Evolutionary conservation across 2,113 vertebrate species (phyloP), one percentile per base, ranked within the genome.

Genomic region (Phalacrocorax brasilianus): DNA sequence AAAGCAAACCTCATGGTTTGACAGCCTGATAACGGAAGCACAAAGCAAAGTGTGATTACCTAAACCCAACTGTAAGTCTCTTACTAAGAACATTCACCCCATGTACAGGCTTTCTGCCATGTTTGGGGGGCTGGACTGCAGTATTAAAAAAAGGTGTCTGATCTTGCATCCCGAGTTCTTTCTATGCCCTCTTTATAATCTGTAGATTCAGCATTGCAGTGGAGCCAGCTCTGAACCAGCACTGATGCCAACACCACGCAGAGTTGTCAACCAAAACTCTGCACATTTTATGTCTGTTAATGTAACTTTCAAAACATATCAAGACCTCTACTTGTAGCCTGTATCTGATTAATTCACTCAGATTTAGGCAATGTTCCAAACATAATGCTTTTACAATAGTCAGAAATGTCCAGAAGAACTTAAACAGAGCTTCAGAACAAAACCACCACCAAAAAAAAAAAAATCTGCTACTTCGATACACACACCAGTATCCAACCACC

Each of bases 191-290:
- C 74, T 33, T 52, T 24, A 58, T 20, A 59, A 33, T 6, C 44
- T 45, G 11, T 22, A 33, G 23, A 52, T 65, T 33, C 44, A 78
- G 20, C 14, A 6, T 3, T 17, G 52, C 28, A 30, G 74, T 12
- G 33, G 9, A 73, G n/a, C 40, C 45, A 0, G 1, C 3, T 16
- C 33, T n/a, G 20, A 83, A 72, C 14, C 44, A 5, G 55, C 42
- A 40, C 9, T 40, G 44, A 40, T 1, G 4, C 30, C 33, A 63
- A 18, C 11, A 52, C 6, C 16, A 27, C 4, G 24, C 38, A 59
- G 47, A 53, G 21, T 7, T 59, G 38, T 16, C 75, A 70, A 17
- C 3, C 26, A 9, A 47, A 28, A 28, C 33, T 35, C 28, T 28
- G 14, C 8, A 17, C 8, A 5, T 61, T 81, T 55, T 26, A 42